Percentiles rank a stretch among this genome's conserved stretches.
phyloP scores from a whole-genome alignment of 2,113 vertebrate genomes.

The Vombatus ursinus region DNA sequence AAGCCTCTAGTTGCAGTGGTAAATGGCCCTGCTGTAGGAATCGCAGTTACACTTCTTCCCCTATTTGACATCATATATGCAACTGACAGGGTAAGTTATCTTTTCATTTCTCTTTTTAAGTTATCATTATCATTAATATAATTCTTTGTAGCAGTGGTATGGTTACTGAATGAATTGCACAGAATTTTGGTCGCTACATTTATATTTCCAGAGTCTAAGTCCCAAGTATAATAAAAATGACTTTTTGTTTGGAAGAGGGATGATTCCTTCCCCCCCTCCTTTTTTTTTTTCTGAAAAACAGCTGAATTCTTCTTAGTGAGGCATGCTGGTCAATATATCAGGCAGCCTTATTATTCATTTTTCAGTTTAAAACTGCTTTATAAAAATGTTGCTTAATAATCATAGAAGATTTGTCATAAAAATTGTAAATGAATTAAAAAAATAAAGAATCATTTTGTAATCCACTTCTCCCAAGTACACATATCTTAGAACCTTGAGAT shows the following conservation, averaged over 20 bases:
- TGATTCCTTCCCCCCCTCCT: neutral
- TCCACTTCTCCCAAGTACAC: neutral
- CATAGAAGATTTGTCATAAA: neutral
- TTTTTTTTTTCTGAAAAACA: conserved; percentile 14
- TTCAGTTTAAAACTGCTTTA: neutral
- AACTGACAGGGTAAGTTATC: conserved; percentile 84
- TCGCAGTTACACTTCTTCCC: conserved; percentile 86
- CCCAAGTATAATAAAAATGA: neutral
- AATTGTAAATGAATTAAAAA: neutral
- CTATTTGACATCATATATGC: conserved; percentile 90
- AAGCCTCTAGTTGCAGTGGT: conserved; percentile 90
- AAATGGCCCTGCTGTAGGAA: conserved; percentile 90
- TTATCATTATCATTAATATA: neutral
- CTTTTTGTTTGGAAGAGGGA: neutral
- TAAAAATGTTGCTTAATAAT: neutral
- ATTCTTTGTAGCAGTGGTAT: neutral
- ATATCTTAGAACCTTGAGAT: neutral
- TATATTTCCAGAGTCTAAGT: neutral
- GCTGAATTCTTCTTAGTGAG: neutral
- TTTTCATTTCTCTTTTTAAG: neutral
- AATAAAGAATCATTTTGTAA: neutral
- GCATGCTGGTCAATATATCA: neutral
- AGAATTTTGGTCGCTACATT: neutral
- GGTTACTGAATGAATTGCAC: neutral
- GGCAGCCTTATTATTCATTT: neutral